Conservation (phyloP, 2,797 vertebrate species). For the Lagocephalus sceleratus region DNA sequence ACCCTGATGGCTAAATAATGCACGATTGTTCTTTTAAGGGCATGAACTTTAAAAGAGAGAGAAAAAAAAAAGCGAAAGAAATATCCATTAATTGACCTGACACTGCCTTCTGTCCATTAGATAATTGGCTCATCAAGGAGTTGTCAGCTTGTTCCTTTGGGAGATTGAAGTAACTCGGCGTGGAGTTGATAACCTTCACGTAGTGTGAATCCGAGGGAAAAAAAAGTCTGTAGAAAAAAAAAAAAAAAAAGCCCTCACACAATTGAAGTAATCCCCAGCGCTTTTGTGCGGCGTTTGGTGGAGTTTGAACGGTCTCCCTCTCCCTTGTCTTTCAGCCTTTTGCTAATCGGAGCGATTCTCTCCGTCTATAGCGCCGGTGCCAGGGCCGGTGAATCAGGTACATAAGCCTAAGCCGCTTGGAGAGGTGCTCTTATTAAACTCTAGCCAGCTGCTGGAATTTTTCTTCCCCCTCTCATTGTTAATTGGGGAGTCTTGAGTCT, state of each 20-base stretch:
- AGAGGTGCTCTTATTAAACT: constrained; percentile 77
- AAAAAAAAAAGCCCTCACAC: constrained; percentile 74
- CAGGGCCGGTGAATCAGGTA: constrained; percentile 77
- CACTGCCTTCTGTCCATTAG: constrained; percentile 40
- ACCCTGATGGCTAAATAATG: constrained; percentile 51
- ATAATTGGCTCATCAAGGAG: constrained; percentile 31
- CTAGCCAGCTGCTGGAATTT: constrained; percentile 76
- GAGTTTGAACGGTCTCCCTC: constrained; percentile 47
- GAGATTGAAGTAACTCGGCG: constrained; percentile 6
- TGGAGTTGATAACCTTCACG: constrained; percentile 52
- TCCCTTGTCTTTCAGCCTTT: constrained; percentile 54
- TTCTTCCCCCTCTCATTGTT: constrained; percentile 76
- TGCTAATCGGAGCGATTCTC: constrained; percentile 72
- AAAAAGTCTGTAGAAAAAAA: constrained; percentile 20
- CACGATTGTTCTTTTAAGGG: constrained; percentile 18
- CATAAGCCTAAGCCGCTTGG: constrained; percentile 78
- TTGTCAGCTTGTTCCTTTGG: constrained; percentile 17
- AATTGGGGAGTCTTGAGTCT: constrained; percentile 75
- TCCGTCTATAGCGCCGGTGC: constrained; percentile 64
- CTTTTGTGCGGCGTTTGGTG: constrained; percentile 56
- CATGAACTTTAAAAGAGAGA: constrained; percentile 32
- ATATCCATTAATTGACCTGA: constrained; percentile 21
- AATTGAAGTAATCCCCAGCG: constrained; percentile 70
- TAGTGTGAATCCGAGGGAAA: constrained; percentile 49
- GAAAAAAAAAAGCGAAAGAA: constrained; percentile 36